Evolutionary conservation across 1,140 invertebrate genomes (phyloP).

Genomic region (Drosophila nikananu): DNA sequence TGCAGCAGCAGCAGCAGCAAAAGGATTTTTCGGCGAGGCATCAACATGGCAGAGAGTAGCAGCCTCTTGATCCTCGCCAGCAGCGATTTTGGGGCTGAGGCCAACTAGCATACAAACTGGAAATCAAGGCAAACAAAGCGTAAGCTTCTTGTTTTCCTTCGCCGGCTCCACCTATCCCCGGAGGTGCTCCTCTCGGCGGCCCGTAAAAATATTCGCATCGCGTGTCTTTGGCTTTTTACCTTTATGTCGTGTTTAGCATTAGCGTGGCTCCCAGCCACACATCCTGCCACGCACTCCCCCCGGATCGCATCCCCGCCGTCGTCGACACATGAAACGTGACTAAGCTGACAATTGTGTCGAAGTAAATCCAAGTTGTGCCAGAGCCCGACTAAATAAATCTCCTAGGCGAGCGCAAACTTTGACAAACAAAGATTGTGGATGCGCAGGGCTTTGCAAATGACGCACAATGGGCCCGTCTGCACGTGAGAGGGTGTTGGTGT

Average conservation of each 20-base stretch:
- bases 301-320: conserved; percentile 9
- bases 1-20: conserved; percentile 3
- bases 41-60: conserved; percentile 50
- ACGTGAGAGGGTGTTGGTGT: not conserved
- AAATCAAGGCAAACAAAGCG: conserved; percentile 59
- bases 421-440: conserved; percentile 61
- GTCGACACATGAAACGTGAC: conserved; percentile 76
- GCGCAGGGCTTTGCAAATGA: conserved; percentile 55
- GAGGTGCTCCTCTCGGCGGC: conserved; percentile 1
- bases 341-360: conserved; percentile 83
- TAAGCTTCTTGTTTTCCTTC: conserved; percentile 43
- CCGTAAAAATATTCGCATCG: conserved; percentile 79
- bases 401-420: conserved; percentile 54
- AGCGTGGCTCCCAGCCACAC: conserved; percentile 33
- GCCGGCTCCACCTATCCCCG: not conserved
- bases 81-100: conserved; percentile 25
- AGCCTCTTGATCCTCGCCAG: conserved; percentile 59
- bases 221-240: conserved; percentile 81
- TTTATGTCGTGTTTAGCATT: conserved; percentile 83
- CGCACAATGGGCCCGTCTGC: conserved; percentile 39
- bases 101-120: conserved; percentile 33
- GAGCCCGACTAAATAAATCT: conserved; percentile 81
- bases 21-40: conserved; percentile 12
- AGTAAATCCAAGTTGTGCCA: conserved; percentile 80
- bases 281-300: not conserved